phyloP scores from a whole-genome alignment of 2,113 vertebrate genomes.

The Hydropotes inermis region DNA sequence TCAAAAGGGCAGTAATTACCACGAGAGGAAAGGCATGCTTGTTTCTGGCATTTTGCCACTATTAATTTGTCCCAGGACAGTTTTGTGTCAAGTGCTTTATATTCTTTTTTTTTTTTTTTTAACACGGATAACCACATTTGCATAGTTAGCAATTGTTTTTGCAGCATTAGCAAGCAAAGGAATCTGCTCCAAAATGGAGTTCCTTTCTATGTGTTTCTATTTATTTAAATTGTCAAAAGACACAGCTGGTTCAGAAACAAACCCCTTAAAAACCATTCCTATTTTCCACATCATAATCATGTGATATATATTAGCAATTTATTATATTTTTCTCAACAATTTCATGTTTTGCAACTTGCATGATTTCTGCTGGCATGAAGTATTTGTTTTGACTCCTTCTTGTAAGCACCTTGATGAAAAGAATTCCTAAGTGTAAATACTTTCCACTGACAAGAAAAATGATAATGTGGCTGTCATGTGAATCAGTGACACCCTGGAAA shows the following conservation, averaged over 20 bases:
- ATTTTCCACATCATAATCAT: background rate
- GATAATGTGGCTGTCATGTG: background rate
- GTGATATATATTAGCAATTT: background rate
- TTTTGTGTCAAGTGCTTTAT: constrained; percentile 3
- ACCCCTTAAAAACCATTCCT: background rate
- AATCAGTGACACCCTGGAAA: background rate
- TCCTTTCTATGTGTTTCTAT: background rate
- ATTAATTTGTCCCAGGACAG: constrained; percentile 51
- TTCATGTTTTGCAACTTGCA: background rate
- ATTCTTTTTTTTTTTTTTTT: constrained; percentile 29
- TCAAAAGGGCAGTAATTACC: constrained; percentile 40
- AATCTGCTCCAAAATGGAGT: background rate
- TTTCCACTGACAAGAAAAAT: background rate
- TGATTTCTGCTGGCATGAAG: background rate
- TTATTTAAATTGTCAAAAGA: constrained; percentile 8
- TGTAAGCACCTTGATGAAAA: background rate
- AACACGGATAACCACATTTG: background rate
- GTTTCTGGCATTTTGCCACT: constrained; percentile 36
- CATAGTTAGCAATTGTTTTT: background rate
- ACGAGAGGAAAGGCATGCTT: background rate
- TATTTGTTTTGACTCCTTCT: background rate
- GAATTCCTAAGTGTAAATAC: background rate
- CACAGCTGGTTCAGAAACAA: background rate
- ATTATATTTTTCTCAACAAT: background rate
- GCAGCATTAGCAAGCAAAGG: background rate